Evolutionary conservation across 2,888 invertebrate genomes (phyloP).

Genomic region (Gandaritis pyraliata): DNA sequence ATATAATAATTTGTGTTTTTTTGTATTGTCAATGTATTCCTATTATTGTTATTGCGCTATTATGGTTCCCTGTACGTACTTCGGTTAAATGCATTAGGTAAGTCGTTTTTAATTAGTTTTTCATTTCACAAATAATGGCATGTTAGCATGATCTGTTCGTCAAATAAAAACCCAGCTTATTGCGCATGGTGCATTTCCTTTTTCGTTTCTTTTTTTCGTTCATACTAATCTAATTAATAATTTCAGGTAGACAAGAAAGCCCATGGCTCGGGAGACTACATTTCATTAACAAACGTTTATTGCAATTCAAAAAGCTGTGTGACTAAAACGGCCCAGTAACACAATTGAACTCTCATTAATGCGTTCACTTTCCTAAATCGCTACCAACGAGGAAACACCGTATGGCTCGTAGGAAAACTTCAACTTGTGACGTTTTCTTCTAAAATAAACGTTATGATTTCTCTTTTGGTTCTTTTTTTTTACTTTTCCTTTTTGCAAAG

Average conservation of each 20-base stretch:
- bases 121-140: conserved; percentile 57
- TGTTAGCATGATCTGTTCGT: conserved; percentile 62
- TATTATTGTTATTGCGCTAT: conserved; percentile 45
- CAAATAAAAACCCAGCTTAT: conserved; percentile 55
- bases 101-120: conserved; percentile 54
- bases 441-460: conserved; percentile 76
- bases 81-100: conserved; percentile 57
- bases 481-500: conserved; percentile 76
- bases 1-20: conserved; percentile 59
- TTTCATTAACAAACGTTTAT: conserved; percentile 73
- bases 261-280: conserved; percentile 82
- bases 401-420: conserved; percentile 37
- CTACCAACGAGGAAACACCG: conserved; percentile 34
- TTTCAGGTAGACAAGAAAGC: conserved; percentile 83
- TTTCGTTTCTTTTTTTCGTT: conserved; percentile 68
- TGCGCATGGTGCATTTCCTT: conserved; percentile 64
- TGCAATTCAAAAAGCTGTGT: conserved; percentile 62
- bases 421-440: conserved; percentile 46
- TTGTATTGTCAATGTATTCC: conserved; percentile 39
- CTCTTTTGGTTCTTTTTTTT: conserved; percentile 72
- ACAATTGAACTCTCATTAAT: conserved; percentile 53
- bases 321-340: conserved; percentile 71
- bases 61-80: conserved; percentile 42
- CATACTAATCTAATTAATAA: conserved; percentile 83
- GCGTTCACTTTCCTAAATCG: conserved; percentile 47